These are phyloP conservation scores for Myodes glareolus DNA, from an alignment of 2,113 vertebrate genomes.

Conservation along the genomic window DNA sequence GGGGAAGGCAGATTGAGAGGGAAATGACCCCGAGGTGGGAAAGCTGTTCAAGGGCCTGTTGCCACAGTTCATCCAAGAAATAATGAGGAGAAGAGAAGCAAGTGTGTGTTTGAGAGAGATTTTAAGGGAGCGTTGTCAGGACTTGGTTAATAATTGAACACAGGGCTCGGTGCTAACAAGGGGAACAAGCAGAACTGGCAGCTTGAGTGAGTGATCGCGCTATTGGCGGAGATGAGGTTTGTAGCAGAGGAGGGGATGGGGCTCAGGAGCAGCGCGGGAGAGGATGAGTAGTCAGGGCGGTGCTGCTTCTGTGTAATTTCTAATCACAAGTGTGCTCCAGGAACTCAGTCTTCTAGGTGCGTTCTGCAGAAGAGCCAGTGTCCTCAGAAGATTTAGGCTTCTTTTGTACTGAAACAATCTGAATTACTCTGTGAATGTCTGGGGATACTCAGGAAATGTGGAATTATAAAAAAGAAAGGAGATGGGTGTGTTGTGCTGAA, in stretches of 20 bases:
- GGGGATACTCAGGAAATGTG: background rate
- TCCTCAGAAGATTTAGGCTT: background rate
- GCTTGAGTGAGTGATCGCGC: background rate
- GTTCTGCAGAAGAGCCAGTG: background rate
- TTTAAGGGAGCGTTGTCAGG: background rate
- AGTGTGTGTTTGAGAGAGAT: background rate
- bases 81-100: background rate
- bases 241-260: fast-evolving
- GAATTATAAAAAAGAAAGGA: background rate
- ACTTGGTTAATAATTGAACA: background rate
- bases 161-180: background rate
- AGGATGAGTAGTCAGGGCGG: background rate
- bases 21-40: background rate
- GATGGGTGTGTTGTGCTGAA: background rate
- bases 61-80: background rate
- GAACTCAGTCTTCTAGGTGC: background rate
- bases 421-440: background rate
- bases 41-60: background rate
- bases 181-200: background rate
- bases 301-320: background rate
- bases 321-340: background rate
- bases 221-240: background rate
- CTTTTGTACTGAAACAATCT: background rate
- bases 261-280: background rate
- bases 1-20: background rate